Conservation (phyloP, 2,888 invertebrate species). For the Cremastinae sp. region DNA sequence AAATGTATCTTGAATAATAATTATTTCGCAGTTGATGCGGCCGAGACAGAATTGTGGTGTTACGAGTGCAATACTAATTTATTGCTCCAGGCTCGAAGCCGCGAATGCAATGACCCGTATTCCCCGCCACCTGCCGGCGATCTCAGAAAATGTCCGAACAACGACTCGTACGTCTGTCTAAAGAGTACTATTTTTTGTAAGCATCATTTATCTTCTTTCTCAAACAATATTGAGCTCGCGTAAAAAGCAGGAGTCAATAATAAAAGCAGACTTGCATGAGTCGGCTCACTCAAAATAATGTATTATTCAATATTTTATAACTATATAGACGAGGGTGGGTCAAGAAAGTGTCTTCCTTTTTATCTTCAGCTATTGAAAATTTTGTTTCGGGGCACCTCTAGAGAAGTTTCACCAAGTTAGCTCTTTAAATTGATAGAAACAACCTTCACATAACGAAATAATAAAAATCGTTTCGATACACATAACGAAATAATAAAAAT, state of each 20-base stretch:
- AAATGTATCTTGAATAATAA: no score
- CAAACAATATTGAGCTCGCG: no score
- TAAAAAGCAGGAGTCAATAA: background rate
- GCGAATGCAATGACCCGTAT: constrained; percentile 73
- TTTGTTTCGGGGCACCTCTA: no score
- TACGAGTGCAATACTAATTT: constrained; percentile 71
- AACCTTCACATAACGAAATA: no score
- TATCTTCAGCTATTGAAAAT: no score
- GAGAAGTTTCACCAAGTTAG: no score
- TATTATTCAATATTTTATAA: background rate
- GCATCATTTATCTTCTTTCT: constrained; percentile 51
- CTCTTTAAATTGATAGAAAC: no score
- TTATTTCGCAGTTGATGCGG: constrained; percentile 46
- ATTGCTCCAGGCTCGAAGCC: constrained; percentile 62
- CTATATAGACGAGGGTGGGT: background rate
- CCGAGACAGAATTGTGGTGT: constrained; percentile 67
- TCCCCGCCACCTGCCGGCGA: constrained; percentile 60
- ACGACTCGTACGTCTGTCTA: constrained; percentile 70
- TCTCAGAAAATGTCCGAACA: constrained; percentile 66
- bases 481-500: no score
- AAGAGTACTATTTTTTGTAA: constrained; percentile 70
- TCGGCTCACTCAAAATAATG: background rate
- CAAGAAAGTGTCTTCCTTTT: no score
- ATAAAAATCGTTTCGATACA: no score
- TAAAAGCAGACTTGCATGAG: background rate